Evolutionary conservation across 2,888 invertebrate genomes (phyloP).

Genomic region (Cataglyphis altisquamis): DNA sequence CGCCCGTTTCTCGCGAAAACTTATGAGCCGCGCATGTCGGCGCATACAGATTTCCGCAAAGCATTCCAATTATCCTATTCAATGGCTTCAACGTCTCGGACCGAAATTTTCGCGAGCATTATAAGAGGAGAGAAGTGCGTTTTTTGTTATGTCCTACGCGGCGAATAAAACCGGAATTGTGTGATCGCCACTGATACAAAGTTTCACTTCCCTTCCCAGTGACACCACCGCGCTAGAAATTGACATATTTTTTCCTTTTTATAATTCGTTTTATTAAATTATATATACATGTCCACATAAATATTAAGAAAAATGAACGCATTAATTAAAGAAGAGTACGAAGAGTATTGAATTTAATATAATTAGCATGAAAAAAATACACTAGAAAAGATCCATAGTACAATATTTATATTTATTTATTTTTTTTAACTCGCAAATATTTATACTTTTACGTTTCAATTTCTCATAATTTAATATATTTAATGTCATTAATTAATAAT

Average conservation of each 20-base stretch:
- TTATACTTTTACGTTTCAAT: not conserved
- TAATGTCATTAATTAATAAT: not conserved
- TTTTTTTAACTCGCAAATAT: not conserved
- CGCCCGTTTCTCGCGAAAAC: constrained; percentile 28
- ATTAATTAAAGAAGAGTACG: not conserved
- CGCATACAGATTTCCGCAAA: constrained; percentile 59
- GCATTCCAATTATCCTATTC: constrained; percentile 57
- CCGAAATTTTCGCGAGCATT: constrained; percentile 41
- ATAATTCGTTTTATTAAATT: constrained; percentile 10
- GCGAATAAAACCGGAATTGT: constrained; percentile 36
- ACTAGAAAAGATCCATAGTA: not conserved
- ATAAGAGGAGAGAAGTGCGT: not conserved
- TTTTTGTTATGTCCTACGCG: not conserved
- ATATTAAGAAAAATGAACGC: not conserved
- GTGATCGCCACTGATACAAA: constrained; percentile 27
- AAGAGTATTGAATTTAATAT: not conserved
- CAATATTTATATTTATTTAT: not conserved
- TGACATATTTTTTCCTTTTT: not conserved
- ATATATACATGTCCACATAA: not conserved
- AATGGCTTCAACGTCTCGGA: constrained; percentile 15
- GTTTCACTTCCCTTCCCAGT: not conserved
- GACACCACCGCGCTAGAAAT: constrained; percentile 59
- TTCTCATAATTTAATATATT: not conserved
- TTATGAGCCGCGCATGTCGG: constrained; percentile 59
- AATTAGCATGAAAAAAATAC: not conserved